Evolutionary conservation across 2,888 invertebrate species (phyloP), one percentile per base, ranked within the genome.

Genomic region (Nephrocerus scutellatus): DNA sequence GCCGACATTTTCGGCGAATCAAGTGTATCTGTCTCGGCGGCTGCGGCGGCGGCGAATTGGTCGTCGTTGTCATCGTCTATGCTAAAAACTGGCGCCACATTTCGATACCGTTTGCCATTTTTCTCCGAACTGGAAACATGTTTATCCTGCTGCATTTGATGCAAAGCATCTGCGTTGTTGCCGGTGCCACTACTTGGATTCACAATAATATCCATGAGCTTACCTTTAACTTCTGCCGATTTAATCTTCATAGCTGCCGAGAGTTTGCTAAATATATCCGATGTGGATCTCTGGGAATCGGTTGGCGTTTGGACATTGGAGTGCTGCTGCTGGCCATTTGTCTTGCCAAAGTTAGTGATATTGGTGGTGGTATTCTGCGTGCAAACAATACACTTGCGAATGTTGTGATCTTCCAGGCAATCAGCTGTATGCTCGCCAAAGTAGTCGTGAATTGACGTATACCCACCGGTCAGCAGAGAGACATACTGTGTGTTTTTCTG

Each of bases 401-500:
- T 73, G 60, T 84, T 84, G 62, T 95, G 95, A 62, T 92, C 91
- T 52, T 86, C 81, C 35, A 95, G 71, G 55, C 84, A 85, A 50
- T 82, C 81, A 21, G 80, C 76, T 66, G 87, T 79, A 58, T 86
- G 82, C 39, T 84, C 82, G 10, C 82, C 81, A 60, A 92, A 83
- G 56, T 86, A 83, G 50, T 86, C 83, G 58, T 88, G 88, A 48
- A 88, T 79, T 18, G 85, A 82, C 54, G 74, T 73, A 70, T 93
- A 97, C 4, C 97, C 97, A 40, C 95, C 93, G 49, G 84, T 82
- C 14, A 95, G 76, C 69, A 95, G 78, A 31, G 92, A 90, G 30
- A 98, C 89, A 63, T 89, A 95, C 55, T 86, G 84, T 1, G 87
- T 88, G 61, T 90, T 87, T 62, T 88, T 85, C 68, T 96, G 95